These are phyloP conservation scores for Strix uralensis DNA, from an alignment of 2,113 vertebrate species.

Conservation along the genomic window DNA sequence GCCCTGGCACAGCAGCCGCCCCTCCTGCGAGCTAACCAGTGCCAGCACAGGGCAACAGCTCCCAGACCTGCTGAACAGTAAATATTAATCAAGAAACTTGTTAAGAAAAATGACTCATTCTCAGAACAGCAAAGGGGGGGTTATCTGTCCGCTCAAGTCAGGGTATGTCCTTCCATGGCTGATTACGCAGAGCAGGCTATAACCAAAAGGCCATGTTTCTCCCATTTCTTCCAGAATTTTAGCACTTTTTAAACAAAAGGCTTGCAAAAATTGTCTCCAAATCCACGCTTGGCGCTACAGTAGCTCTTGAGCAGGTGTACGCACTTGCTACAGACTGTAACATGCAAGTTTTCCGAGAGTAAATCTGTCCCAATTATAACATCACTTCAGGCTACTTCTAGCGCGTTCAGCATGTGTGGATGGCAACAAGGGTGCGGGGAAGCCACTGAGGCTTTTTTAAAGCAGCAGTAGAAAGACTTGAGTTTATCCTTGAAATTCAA, in stretches of 20 bases:
- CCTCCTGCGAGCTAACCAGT: background rate
- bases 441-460: background rate
- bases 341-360: background rate
- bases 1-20: background rate
- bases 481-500: background rate
- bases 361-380: constrained; percentile 47
- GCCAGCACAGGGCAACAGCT: background rate
- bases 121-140: background rate
- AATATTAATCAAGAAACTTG: background rate
- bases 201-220: background rate
- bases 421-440: background rate
- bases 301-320: background rate
- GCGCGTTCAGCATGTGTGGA: background rate
- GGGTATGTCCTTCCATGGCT: background rate
- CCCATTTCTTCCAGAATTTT: background rate
- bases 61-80: background rate
- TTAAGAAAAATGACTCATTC: background rate
- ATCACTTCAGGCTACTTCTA: constrained; percentile 52
- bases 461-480: background rate
- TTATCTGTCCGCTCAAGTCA: background rate
- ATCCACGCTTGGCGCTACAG: accelerated
- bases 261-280: background rate
- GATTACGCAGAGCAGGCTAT: background rate
- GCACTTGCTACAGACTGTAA: background rate
- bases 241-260: background rate